Base-by-base conservation (phyloP, 1,140 invertebrate genomes). In the Sesamia nonagrioides region DNA sequence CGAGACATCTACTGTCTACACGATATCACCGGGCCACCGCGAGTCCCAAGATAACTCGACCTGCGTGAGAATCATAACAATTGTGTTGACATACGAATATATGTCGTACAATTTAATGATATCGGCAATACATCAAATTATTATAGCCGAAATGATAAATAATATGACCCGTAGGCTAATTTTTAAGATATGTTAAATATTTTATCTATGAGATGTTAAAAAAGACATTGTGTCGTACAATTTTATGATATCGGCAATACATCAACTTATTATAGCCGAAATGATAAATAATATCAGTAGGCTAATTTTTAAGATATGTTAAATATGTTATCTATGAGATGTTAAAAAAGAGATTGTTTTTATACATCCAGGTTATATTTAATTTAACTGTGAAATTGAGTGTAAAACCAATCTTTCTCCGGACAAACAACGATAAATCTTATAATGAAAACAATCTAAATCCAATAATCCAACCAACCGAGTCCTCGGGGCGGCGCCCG, bases 11-110 rank as follows among this genome's bases (percentile, higher is more conserved):
- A 27, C 27, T 1, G 27, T 27, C 27, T 27, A 85, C 71, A 72
- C 54, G 79, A 82, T 83, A 80, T 66, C 79, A 82, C 40, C 48
- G 52, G 58, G 81, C 74, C 60, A 63, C 76, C 69, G 82, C 78
- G 69, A 84, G 77, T 84, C 86, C 79, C 72, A 79, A 85, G 85
- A 87, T 89, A 83, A 84, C 74, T 75, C 78, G 77, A 80, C 72
- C 78, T 61, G 74, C 80, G 78, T 80, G 80, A 86, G 82, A 82
- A 80, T 82, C 79, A 82, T 82, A 82, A 81, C 84, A 81, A 77
- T 63, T 48, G 48, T 50, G 77, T 81, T 72, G 69, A 68, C 56
- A 63, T 61, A 63, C 58, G 58, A 75, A 75, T 63, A 52, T 50
- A 58, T 75, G 73, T 75, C 73, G 73, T 58, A 50, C 15, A 48